A percentile compares a stretch with the other conserved stretches of the same genome.
Conservation (phyloP, 2,888 invertebrate genomes). For the Hyalella azteca region DNA sequence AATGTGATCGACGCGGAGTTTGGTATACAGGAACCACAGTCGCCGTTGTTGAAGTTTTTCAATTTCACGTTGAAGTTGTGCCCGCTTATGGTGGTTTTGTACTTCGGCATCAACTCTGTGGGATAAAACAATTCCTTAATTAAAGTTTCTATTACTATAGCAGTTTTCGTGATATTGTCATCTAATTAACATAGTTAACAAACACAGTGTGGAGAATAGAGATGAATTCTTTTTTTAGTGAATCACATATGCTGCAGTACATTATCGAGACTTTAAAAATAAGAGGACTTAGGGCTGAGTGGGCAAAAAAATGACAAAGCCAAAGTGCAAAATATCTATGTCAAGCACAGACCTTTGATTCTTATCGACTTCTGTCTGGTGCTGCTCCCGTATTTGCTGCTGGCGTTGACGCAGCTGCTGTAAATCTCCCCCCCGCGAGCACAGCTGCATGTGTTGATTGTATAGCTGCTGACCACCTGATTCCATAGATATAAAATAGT, state of each 20-base stretch:
- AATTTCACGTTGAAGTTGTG: constrained; percentile 41
- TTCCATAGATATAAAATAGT: neutral
- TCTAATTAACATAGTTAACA: no score
- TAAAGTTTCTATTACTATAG: no score
- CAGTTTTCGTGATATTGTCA: no score
- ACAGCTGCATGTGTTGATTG: constrained; percentile 39
- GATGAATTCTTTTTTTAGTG: no score
- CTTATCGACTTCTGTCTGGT: constrained; percentile 25
- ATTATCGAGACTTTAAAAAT: no score
- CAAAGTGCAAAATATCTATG: no score
- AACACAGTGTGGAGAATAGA: no score
- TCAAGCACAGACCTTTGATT: constrained; percentile 46
- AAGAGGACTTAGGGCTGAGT: no score
- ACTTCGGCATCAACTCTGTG: constrained; percentile 49
- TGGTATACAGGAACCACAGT: constrained; percentile 42
- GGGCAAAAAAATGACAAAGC: no score
- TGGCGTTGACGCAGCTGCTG: neutral
- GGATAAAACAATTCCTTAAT: no score
- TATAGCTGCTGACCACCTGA: constrained; percentile 45
- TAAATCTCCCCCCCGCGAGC: constrained; percentile 35
- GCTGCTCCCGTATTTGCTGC: constrained; percentile 1
- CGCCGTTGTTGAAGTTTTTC: constrained; percentile 34
- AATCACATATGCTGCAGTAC: no score
- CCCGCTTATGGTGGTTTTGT: constrained; percentile 41
- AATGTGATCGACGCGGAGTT: constrained; percentile 27